These are phyloP conservation scores for Harpalus rubripes DNA, from an alignment of 2,888 invertebrate genomes.

Conservation along the genomic window DNA sequence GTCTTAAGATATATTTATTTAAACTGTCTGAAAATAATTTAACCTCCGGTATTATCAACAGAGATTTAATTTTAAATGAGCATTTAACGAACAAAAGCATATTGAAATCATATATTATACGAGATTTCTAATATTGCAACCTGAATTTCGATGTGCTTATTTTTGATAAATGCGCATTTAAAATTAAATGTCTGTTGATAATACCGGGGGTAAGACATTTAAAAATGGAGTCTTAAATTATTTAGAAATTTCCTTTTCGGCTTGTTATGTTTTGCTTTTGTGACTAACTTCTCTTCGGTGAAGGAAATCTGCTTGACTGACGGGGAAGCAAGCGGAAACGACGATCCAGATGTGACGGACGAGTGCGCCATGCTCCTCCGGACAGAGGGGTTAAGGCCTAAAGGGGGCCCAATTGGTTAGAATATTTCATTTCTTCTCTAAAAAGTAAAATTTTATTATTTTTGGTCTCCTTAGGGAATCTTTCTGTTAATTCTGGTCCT, in stretches of 20 bases:
- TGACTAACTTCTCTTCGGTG: constrained; percentile 64
- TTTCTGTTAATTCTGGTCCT: constrained; percentile 47
- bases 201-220: too few species aligned
- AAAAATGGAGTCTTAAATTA: neutral
- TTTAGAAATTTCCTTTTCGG: constrained; percentile 3
- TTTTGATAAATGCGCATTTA: too few species aligned
- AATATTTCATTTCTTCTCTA: neutral
- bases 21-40: neutral
- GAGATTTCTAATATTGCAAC: too few species aligned
- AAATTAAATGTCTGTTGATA: too few species aligned
- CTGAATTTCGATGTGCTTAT: too few species aligned
- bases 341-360: constrained; percentile 85
- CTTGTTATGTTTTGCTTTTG: constrained; percentile 8
- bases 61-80: too few species aligned
- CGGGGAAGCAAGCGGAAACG: constrained; percentile 81
- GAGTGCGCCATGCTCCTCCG: constrained; percentile 85
- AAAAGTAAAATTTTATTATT: neutral
- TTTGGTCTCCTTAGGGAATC: neutral
- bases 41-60: neutral
- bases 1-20: neutral
- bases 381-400: constrained; percentile 73
- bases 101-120: too few species aligned
- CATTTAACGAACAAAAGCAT: too few species aligned
- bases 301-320: constrained; percentile 82
- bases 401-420: constrained; percentile 14